These are phyloP conservation scores for Coreoperca whiteheadi DNA, from an alignment of 2,113 vertebrate genomes.

Conservation along the genomic window DNA sequence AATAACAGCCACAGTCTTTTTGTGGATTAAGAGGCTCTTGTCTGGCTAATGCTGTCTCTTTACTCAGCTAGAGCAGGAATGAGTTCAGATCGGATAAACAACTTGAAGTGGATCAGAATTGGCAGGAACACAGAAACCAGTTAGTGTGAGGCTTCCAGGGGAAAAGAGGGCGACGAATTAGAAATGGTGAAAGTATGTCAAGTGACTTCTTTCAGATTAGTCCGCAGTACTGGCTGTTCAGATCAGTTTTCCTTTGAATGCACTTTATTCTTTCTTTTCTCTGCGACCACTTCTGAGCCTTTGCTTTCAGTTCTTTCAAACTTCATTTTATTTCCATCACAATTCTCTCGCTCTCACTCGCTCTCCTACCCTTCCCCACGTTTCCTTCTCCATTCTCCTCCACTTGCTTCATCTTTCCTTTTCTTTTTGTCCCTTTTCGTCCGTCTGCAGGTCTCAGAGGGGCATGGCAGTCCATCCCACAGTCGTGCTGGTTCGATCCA, in stretches of 20 bases:
- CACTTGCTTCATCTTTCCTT: background rate
- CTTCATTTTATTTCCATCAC: background rate
- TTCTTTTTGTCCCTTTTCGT: background rate
- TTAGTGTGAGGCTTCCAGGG: slow-evolving; percentile 17
- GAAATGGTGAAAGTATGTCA: slow-evolving; percentile 59
- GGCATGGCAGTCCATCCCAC: slow-evolving; percentile 82
- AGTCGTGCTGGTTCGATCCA: slow-evolving; percentile 83
- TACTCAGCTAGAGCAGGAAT: slow-evolving; percentile 44
- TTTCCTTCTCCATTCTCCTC: background rate
- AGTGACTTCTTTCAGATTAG: slow-evolving; percentile 59
- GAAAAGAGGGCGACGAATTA: slow-evolving; percentile 57
- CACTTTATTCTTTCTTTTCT: background rate
- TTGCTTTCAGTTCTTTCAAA: background rate
- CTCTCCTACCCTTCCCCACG: background rate
- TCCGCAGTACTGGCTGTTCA: slow-evolving; percentile 39
- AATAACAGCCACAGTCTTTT: slow-evolving; percentile 52
- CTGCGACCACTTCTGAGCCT: background rate
- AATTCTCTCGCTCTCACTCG: background rate
- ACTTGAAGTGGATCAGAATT: slow-evolving; percentile 40
- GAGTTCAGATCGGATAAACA: slow-evolving; percentile 49
- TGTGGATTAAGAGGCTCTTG: slow-evolving; percentile 51
- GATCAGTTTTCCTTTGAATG: slow-evolving; percentile 37
- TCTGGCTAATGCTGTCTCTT: slow-evolving; percentile 58
- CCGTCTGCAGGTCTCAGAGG: slow-evolving; percentile 83
- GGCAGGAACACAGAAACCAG: slow-evolving; percentile 46